phyloP scores from a whole-genome alignment of 2,113 vertebrate genomes.

The Sylvilagus bachmani region DNA sequence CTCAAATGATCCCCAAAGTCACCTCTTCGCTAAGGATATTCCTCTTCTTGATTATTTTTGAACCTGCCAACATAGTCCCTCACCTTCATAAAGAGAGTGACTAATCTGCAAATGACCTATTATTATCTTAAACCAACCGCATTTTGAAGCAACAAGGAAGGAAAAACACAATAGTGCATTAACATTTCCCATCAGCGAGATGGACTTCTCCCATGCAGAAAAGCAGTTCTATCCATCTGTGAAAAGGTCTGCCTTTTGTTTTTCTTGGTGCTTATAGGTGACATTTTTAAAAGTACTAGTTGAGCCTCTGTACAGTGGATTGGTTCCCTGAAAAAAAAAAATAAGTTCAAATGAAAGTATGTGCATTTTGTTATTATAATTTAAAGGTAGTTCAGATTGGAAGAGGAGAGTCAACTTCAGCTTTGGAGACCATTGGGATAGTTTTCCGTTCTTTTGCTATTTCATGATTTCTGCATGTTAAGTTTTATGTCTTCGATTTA shows the following conservation, averaged over 20 bases:
- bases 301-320: slow-evolving; percentile 97
- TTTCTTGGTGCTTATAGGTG: slow-evolving; percentile 94
- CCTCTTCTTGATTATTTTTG: slow-evolving; percentile 73
- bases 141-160: slow-evolving; percentile 77
- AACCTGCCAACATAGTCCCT: slow-evolving; percentile 66
- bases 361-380: slow-evolving; percentile 29
- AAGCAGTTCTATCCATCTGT: slow-evolving; percentile 86
- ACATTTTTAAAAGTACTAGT: slow-evolving; percentile 98
- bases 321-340: slow-evolving; percentile 92
- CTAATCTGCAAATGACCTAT: slow-evolving; percentile 74
- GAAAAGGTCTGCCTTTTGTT: slow-evolving; percentile 87
- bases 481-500: neutral
- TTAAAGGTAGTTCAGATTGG: neutral
- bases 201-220: neutral
- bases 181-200: slow-evolving; percentile 72
- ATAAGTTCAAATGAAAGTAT: slow-evolving; percentile 12
- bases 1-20: slow-evolving; percentile 62
- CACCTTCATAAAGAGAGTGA: slow-evolving; percentile 64
- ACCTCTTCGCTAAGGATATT: slow-evolving; percentile 50
- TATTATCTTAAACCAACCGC: slow-evolving; percentile 77
- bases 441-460: slow-evolving; percentile 34
- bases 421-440: slow-evolving; percentile 46
- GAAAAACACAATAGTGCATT: slow-evolving; percentile 68
- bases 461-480: slow-evolving; percentile 23
- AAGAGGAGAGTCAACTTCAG: neutral